Evolutionary conservation across 2,113 vertebrate genomes (phyloP), one percentile per base, ranked within the genome.

Genomic region (Callaeas wilsoni): DNA sequence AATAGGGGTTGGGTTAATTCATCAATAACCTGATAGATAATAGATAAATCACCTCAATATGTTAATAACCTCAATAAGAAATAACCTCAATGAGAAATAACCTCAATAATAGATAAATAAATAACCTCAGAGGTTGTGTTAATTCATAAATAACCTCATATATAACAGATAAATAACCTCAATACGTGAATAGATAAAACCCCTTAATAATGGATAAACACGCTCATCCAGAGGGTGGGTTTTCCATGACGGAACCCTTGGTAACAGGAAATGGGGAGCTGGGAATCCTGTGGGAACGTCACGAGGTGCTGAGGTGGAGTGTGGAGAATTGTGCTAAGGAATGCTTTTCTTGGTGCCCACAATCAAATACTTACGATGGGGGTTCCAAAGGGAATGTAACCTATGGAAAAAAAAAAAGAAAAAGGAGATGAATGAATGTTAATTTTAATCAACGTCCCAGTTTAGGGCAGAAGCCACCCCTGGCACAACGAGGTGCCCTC

Each of bases 381-480:
- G 2, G 99, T 99, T 95, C 99, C 99, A 86, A 99, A 99, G 56
- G 99, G 99, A 91, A 99, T 98, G 91, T 99, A 99, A 98, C 99
- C 99, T 99, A 69, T 19, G 65, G 14, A 68, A 56, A n/a, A 37
- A 10, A 27, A 15, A 42, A 20, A 77, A 52, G 35, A 53, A 26
- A 44, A 10, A 30, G 22, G 47, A 81, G 60, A 53, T 5, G 1
- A 9, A 23, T 30, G 16, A 12, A 23, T 23, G 49, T 73, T 12
- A 77, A 56, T 52, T 25, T 5, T 11, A 33, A n/a, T 17, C 5
- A 0, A 20, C 9, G 53, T 3, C 42, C 18, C 18, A 33, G 23
- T 7, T 42, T 3, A 29, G 52, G 33, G 60, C 9, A 37, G 29
- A 32, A 68, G 56, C 13, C 59, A 30, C 55, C 8, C 9, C 7